phyloP scores from a whole-genome alignment of 1,140 invertebrate species.

The Hypothenemus hampei region DNA sequence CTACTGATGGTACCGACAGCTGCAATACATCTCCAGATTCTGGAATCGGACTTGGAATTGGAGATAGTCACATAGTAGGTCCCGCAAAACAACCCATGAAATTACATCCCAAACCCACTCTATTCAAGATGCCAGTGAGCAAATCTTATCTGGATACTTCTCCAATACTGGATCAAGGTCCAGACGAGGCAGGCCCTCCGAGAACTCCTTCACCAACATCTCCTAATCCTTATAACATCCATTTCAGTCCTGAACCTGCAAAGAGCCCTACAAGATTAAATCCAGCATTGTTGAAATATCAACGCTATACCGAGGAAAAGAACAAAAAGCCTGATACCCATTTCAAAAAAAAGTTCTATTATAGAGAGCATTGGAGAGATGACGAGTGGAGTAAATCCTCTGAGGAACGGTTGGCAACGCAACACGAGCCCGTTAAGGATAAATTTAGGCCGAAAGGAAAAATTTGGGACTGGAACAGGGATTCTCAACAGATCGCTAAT shows the following conservation, averaged over 20 bases:
- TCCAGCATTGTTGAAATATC: slow-evolving; percentile 57
- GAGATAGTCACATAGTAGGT: slow-evolving; percentile 50
- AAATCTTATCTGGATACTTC: slow-evolving; percentile 48
- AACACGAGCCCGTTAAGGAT: slow-evolving; percentile 35
- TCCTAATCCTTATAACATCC: slow-evolving; percentile 46
- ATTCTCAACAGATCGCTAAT: slow-evolving; percentile 16
- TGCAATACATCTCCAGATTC: slow-evolving; percentile 74
- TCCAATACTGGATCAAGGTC: slow-evolving; percentile 44
- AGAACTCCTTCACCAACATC: slow-evolving; percentile 64
- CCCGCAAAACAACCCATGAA: slow-evolving; percentile 44
- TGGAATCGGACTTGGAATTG: slow-evolving; percentile 65
- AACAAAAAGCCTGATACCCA: slow-evolving; percentile 53
- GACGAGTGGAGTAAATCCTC: slow-evolving; percentile 42
- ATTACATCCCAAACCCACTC: slow-evolving; percentile 41
- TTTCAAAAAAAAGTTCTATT: slow-evolving; percentile 76
- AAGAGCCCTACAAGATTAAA: slow-evolving; percentile 37
- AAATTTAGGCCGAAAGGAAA: slow-evolving; percentile 66
- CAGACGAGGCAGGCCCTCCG: slow-evolving; percentile 55
- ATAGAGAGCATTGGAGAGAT: slow-evolving; percentile 55
- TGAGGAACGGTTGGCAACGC: slow-evolving; percentile 27
- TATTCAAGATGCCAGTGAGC: slow-evolving; percentile 45
- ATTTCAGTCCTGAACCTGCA: slow-evolving; percentile 45
- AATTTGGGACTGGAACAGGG: slow-evolving; percentile 65
- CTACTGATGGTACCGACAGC: slow-evolving; percentile 63
- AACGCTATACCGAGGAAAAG: slow-evolving; percentile 55